Evolutionary conservation across 1,140 invertebrate genomes (phyloP).

Genomic region (Drosophila pandora): DNA sequence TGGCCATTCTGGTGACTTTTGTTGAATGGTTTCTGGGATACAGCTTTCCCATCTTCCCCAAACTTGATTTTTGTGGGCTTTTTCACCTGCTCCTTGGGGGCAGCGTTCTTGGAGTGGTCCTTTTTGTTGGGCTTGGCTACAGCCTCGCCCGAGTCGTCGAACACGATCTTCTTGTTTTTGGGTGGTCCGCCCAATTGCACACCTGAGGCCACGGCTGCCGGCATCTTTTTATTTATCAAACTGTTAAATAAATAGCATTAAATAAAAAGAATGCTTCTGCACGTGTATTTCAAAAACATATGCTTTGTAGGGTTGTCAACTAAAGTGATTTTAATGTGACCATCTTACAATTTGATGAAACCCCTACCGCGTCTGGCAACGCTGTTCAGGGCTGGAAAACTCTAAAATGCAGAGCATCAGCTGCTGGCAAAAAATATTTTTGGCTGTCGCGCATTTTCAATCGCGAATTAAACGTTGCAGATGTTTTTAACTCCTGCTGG

Average conservation of each 20-base stretch:
- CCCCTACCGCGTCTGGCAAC: no score
- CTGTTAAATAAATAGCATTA: slow-evolving; percentile 24
- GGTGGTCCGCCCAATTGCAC: slow-evolving; percentile 45
- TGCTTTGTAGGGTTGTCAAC: not conserved
- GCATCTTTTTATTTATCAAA: slow-evolving; percentile 50
- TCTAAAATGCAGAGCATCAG: not conserved
- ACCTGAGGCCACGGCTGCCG: slow-evolving; percentile 57
- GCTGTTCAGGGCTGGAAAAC: not conserved
- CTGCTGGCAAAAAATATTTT: slow-evolving; percentile 7
- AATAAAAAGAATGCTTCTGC: slow-evolving; percentile 33
- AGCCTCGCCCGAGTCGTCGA: slow-evolving; percentile 71
- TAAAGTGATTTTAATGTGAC: not conserved
- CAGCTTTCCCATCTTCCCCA: not conserved
- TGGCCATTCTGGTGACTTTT: slow-evolving; percentile 7
- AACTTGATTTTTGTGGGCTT: slow-evolving; percentile 5
- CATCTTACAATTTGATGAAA: no score
- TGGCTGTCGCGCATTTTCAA: slow-evolving; percentile 12
- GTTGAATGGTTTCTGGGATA: slow-evolving; percentile 47
- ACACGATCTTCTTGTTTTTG: slow-evolving; percentile 78
- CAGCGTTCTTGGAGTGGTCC: slow-evolving; percentile 23
- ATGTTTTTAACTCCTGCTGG: not conserved
- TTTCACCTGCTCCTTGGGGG: slow-evolving; percentile 33
- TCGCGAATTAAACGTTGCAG: slow-evolving; percentile 2
- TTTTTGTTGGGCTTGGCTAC: slow-evolving; percentile 35
- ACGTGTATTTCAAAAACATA: slow-evolving; percentile 56